Evolutionary conservation across 1,140 invertebrate species (phyloP).

Genomic region (Zaprionus kolodkinae): DNA sequence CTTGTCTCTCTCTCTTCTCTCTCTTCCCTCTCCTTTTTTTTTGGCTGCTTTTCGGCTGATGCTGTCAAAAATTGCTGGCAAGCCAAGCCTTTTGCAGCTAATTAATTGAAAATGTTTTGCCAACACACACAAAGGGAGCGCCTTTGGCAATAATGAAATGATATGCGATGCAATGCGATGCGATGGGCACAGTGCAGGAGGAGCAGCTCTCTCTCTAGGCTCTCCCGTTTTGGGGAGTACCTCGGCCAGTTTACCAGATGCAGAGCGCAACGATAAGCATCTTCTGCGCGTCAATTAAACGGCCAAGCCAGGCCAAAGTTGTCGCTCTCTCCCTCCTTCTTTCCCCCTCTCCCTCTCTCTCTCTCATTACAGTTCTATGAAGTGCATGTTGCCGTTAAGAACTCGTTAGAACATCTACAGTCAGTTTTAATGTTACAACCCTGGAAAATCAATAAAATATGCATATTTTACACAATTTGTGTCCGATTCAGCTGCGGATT

Average conservation of each 20-base stretch:
- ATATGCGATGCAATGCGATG: slow-evolving; percentile 24
- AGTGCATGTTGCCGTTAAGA: slow-evolving; percentile 50
- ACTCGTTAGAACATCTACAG: no score
- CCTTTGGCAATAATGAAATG: slow-evolving; percentile 49
- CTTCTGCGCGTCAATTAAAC: slow-evolving; percentile 71
- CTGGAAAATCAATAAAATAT: no score
- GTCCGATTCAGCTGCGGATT: no score
- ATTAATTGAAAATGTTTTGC: slow-evolving; percentile 76
- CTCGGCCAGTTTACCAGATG: slow-evolving; percentile 17
- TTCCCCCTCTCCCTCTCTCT: neutral
- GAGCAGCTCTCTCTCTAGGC: neutral
- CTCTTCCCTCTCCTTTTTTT: slow-evolving; percentile 16
- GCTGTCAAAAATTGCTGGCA: slow-evolving; percentile 78
- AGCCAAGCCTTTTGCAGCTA: slow-evolving; percentile 73
- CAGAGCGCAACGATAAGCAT: slow-evolving; percentile 63
- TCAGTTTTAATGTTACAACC: no score
- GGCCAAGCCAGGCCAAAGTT: slow-evolving; percentile 40
- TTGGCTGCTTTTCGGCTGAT: slow-evolving; percentile 49
- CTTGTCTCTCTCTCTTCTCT: slow-evolving; percentile 9
- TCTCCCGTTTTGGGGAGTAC: slow-evolving; percentile 10
- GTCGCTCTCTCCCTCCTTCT: neutral
- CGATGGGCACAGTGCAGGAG: neutral
- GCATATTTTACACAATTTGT: no score
- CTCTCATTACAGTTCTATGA: slow-evolving; percentile 37
- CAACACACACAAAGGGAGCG: slow-evolving; percentile 63